Evolutionary conservation across 2,113 vertebrate species (phyloP).

Genomic region (Bos indicus): DNA sequence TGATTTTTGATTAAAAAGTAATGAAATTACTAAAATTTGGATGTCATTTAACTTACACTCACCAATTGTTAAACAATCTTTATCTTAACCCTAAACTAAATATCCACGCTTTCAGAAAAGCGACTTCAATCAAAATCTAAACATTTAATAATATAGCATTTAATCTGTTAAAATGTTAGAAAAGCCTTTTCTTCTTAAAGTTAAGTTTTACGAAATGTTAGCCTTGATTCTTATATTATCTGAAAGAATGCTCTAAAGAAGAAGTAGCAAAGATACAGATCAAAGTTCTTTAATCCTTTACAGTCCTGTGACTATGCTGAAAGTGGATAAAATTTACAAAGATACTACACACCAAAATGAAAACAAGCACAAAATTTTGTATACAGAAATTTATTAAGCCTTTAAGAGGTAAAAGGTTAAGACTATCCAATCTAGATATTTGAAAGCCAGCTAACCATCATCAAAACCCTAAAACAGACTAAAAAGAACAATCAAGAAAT

Average conservation of each 20-base stretch:
- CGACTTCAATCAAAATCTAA: conserved; percentile 9
- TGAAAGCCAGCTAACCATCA: conserved; percentile 41
- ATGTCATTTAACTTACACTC: conserved; percentile 2
- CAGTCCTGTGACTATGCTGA: conserved; percentile 27
- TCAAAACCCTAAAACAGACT: not conserved
- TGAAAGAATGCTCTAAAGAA: conserved; percentile 19
- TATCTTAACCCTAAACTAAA: conserved; percentile 21
- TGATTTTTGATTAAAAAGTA: conserved; percentile 1
- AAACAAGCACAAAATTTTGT: conserved; percentile 29
- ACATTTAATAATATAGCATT: conserved; percentile 9
- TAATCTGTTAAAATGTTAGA: conserved; percentile 26
- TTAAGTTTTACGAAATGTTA: conserved; percentile 9
- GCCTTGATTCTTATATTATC: not conserved
- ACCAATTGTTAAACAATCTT: conserved; percentile 8
- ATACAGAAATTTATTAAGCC: not conserved
- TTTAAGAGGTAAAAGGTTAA: not conserved
- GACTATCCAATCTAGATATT: not conserved
- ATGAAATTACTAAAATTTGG: conserved; percentile 15
- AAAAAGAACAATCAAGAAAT: conserved; percentile 13
- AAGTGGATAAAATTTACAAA: conserved; percentile 18
- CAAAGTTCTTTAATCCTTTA: not conserved
- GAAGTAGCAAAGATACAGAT: not conserved
- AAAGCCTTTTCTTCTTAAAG: conserved; percentile 7
- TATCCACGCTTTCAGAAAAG: conserved; percentile 23
- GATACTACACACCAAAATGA: conserved; percentile 33